phyloP scores from a whole-genome alignment of 2,797 vertebrate species.

The Dendrocincla fuliginosa region DNA sequence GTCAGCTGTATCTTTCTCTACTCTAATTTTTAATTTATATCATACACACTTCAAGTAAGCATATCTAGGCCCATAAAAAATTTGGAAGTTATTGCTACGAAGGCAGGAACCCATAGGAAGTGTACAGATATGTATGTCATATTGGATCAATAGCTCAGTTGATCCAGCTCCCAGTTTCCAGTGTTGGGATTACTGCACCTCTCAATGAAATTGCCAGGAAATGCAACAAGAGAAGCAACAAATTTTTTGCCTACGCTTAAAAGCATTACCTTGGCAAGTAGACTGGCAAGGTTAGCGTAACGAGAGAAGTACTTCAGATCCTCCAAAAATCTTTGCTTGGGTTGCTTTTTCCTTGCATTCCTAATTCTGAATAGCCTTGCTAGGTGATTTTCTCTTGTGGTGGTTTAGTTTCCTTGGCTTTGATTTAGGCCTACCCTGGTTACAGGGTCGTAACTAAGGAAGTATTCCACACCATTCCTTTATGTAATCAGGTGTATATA shows the following conservation, averaged over 20 bases:
- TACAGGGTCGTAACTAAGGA: too few species aligned
- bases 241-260: background rate
- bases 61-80: background rate
- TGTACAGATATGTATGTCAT: background rate
- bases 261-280: background rate
- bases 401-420: too few species aligned
- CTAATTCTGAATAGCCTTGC: background rate
- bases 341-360: background rate
- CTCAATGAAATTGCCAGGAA: background rate
- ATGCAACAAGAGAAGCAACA: background rate
- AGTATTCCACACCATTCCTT: too few species aligned
- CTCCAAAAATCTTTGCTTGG: background rate
- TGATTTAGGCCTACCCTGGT: too few species aligned
- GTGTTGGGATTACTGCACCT: background rate
- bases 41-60: background rate
- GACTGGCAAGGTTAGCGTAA: background rate
- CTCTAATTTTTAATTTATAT: background rate
- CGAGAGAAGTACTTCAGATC: background rate
- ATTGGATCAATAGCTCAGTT: background rate
- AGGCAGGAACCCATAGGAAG: rapidly evolving
- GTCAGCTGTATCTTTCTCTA: background rate
- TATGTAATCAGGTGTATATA: too few species aligned
- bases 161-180: background rate
- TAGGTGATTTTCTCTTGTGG: background rate
- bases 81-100: background rate